Percentiles rank a stretch among this genome's conserved stretches.
phyloP scores from a whole-genome alignment of 2,113 vertebrate species.

The Tinamus guttatus region DNA sequence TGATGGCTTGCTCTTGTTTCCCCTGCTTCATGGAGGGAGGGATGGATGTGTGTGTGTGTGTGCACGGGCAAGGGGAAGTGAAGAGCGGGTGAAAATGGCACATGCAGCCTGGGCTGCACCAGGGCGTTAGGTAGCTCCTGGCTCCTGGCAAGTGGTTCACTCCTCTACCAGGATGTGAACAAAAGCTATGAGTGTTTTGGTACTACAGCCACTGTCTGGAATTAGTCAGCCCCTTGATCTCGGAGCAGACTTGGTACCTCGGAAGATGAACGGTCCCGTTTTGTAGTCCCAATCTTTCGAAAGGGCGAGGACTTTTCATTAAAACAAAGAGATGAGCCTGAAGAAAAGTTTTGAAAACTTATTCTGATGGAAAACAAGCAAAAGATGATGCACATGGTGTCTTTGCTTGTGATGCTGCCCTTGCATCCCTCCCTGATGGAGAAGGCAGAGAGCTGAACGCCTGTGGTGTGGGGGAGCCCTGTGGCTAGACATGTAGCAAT shows the following conservation, averaged over 20 bases:
- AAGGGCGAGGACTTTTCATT: neutral
- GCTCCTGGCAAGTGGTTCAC: accelerated
- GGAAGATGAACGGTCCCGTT: neutral
- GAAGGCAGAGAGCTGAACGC: neutral
- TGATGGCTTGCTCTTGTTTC: neutral
- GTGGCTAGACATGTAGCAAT: neutral
- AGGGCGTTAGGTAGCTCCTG: neutral
- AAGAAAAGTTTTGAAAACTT: neutral
- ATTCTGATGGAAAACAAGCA: neutral
- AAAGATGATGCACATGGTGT: neutral
- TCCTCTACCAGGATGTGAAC: neutral
- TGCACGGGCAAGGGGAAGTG: neutral
- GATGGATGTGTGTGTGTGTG: neutral
- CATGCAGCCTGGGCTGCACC: accelerated
- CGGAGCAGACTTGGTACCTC: neutral
- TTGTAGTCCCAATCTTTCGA: neutral
- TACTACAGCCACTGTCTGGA: neutral
- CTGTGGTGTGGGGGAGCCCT: neutral
- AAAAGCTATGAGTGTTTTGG: neutral
- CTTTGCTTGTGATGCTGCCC: neutral
- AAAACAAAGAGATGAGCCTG: neutral
- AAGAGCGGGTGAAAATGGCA: neutral
- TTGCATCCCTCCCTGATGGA: neutral
- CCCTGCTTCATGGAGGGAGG: neutral
- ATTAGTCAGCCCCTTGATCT: neutral